Evolutionary conservation across 2,888 invertebrate genomes (phyloP).

Genomic region (Philereme transversata): DNA sequence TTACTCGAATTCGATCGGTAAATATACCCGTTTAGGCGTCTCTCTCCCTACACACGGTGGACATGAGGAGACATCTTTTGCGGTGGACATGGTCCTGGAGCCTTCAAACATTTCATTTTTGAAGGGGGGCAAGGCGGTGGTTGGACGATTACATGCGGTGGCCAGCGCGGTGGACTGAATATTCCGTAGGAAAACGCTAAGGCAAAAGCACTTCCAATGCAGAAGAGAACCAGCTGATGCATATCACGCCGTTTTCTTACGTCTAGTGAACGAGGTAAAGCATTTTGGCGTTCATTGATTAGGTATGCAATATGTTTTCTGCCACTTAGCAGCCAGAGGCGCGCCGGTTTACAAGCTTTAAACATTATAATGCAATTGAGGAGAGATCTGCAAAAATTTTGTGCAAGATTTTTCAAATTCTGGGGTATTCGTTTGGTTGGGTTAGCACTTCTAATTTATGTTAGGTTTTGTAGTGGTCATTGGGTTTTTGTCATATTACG

Average conservation of each 20-base stretch:
- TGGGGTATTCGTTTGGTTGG: not conserved
- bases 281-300: constrained; percentile 40
- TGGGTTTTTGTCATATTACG: not conserved
- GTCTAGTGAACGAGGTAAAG: constrained; percentile 26
- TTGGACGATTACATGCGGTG: constrained; percentile 12
- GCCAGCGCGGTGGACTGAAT: constrained; percentile 34
- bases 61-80: constrained; percentile 13
- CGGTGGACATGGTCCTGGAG: constrained; percentile 30
- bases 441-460: not conserved
- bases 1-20: too few species aligned
- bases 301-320: constrained; percentile 46
- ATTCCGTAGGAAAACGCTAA: constrained; percentile 46
- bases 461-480: constrained; percentile 6
- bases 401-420: not conserved
- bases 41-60: not conserved
- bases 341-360: constrained; percentile 61
- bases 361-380: constrained; percentile 18
- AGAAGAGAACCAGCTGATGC: constrained; percentile 36
- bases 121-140: constrained; percentile 28
- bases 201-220: constrained; percentile 23
- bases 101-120: constrained; percentile 15
- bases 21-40: too few species aligned
- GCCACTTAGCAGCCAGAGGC: constrained; percentile 59
- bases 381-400: not conserved
- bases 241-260: constrained; percentile 37